Evolutionary conservation across 2,797 vertebrate genomes (phyloP).

Genomic region (Parauchenoglanis ngamensis): DNA sequence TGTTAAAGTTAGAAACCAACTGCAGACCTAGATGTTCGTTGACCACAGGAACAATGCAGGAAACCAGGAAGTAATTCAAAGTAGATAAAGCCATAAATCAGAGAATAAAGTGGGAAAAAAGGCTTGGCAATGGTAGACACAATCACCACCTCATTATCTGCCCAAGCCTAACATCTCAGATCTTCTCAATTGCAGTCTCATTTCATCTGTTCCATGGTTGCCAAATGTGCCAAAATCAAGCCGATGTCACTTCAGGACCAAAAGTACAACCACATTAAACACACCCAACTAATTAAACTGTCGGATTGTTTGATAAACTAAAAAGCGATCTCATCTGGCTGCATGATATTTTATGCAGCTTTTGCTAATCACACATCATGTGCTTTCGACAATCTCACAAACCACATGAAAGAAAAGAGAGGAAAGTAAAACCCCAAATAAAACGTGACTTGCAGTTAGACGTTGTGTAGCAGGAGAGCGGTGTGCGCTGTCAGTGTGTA

Average conservation of each 20-base stretch:
- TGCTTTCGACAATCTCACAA: not conserved
- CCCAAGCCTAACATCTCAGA: not conserved
- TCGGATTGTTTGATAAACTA: not conserved
- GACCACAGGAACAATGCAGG: not conserved
- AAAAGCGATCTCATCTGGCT: not conserved
- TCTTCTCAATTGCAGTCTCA: not conserved
- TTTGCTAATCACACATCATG: not conserved
- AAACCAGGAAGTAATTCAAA: not conserved
- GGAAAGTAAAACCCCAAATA: not conserved
- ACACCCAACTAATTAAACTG: slow-evolving; percentile 7
- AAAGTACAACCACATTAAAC: not conserved
- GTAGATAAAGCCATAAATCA: not conserved
- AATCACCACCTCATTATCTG: not conserved
- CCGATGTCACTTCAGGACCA: not conserved
- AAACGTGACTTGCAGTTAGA: not conserved
- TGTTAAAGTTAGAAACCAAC: not conserved
- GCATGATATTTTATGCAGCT: not conserved
- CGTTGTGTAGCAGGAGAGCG: not conserved
- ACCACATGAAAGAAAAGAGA: not conserved
- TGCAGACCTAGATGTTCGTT: not conserved
- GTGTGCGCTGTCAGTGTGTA: not conserved
- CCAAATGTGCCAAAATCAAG: not conserved
- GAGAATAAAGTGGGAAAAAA: not conserved
- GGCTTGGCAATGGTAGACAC: not conserved
- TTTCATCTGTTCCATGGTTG: not conserved